Percentiles rank a stretch among this genome's conserved stretches.
Evolutionary conservation across 2,113 vertebrate species (phyloP).

Genomic region (Henicopernis longicauda): DNA sequence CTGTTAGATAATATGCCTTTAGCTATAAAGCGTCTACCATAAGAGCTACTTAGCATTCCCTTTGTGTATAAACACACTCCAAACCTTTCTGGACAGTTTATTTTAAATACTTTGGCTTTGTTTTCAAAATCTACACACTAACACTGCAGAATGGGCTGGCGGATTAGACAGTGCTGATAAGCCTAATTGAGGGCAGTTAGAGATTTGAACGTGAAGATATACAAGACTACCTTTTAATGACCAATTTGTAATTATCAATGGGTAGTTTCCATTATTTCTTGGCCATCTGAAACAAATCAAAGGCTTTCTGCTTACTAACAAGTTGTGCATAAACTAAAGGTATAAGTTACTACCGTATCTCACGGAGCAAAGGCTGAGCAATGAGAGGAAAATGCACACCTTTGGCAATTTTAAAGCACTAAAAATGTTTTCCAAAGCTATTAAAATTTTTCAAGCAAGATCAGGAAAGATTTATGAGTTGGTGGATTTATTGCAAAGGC

Average conservation of each 20-base stretch:
- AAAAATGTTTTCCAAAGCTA: neutral
- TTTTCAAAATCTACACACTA: neutral
- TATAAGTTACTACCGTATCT: neutral
- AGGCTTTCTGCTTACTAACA: neutral
- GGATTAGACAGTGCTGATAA: neutral
- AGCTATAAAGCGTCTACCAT: neutral
- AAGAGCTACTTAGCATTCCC: neutral
- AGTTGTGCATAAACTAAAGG: neutral
- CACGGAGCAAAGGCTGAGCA: neutral
- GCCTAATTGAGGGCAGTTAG: neutral
- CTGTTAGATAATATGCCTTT: neutral
- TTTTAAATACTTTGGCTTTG: neutral
- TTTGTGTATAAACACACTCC: neutral
- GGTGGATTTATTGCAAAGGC: neutral
- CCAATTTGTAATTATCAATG: neutral
- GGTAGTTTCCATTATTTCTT: neutral
- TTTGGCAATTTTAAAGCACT: neutral
- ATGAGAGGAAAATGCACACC: neutral
- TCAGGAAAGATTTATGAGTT: neutral
- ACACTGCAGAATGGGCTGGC: neutral
- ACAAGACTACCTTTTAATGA: neutral
- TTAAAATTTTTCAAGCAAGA: neutral
- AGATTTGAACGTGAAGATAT: neutral
- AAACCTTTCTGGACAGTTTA: neutral
- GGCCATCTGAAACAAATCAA: neutral